A percentile compares a stretch with the other conserved stretches of the same genome.
phyloP scores from a whole-genome alignment of 2,113 vertebrate genomes.

The Ochotona curzoniae region DNA sequence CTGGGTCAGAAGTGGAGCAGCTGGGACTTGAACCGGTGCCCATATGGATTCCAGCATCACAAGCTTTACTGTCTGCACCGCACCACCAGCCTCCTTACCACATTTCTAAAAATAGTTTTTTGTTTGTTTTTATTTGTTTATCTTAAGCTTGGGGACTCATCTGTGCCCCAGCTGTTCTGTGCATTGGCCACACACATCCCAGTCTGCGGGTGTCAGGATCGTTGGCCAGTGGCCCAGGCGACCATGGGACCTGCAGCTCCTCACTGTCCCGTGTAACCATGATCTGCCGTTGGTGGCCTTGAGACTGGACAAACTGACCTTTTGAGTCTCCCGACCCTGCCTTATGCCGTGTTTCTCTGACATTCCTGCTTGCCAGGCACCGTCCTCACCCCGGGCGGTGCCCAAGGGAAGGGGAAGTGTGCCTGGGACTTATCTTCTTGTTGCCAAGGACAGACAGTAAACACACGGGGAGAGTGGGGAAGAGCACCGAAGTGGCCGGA shows the following conservation, averaged over 20 bases:
- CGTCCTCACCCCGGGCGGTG: rapidly evolving
- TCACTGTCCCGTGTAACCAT: not conserved
- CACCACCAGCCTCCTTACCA: no score
- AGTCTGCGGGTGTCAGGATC: not conserved
- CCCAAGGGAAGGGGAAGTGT: not conserved
- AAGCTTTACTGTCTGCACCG: no score
- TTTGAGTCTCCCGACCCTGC: not conserved
- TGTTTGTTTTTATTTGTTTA: no score
- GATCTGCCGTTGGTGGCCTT: not conserved
- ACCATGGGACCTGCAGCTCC: not conserved
- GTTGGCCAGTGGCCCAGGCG: not conserved
- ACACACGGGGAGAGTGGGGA: not conserved
- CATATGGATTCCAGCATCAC: no score
- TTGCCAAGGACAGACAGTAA: no score
- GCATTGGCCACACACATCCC: no score
- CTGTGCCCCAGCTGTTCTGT: not conserved
- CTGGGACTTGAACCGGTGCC: no score
- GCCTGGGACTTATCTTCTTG: not conserved
- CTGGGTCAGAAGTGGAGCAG: no score
- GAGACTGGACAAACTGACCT: not conserved
- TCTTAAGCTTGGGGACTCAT: no score
- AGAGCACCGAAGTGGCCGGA: no score
- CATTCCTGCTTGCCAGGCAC: not conserved
- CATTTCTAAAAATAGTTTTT: no score
- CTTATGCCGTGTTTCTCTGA: rapidly evolving